Conservation (phyloP, 2,797 vertebrate genomes). For the Fratercula arctica region DNA sequence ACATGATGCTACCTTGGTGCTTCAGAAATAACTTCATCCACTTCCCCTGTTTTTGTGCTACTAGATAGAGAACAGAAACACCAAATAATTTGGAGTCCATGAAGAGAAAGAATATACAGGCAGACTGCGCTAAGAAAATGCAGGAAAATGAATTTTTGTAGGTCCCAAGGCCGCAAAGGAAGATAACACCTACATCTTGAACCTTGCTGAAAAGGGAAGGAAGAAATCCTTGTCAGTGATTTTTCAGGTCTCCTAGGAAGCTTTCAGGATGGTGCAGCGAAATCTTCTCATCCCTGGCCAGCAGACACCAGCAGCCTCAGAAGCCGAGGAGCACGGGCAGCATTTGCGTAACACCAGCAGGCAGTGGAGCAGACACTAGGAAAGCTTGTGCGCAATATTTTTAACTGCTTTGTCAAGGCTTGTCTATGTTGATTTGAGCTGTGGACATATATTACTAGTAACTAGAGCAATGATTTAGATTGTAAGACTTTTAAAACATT, state of each 20-base stretch:
- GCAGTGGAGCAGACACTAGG: neutral
- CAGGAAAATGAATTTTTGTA: neutral
- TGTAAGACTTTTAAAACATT: neutral
- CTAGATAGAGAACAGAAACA: neutral
- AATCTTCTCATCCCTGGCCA: neutral
- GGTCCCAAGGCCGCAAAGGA: neutral
- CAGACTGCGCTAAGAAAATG: neutral
- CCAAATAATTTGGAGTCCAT: neutral
- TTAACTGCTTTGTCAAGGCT: rapidly evolving
- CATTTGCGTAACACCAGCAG: neutral
- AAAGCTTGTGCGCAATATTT: neutral
- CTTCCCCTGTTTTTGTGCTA: neutral
- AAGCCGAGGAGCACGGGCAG: neutral
- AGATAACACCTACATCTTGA: neutral
- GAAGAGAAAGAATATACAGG: neutral
- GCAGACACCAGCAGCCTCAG: neutral
- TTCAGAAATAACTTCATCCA: neutral
- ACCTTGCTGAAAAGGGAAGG: neutral
- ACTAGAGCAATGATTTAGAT: neutral
- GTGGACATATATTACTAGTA: neutral
- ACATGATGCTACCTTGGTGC: neutral
- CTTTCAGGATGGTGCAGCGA: neutral
- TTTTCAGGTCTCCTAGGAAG: neutral
- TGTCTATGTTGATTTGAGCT: neutral
- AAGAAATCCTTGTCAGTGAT: neutral